These are phyloP conservation scores for Benthosema pterotum DNA, from an alignment of 2,797 vertebrate genomes.

Conservation along the genomic window DNA sequence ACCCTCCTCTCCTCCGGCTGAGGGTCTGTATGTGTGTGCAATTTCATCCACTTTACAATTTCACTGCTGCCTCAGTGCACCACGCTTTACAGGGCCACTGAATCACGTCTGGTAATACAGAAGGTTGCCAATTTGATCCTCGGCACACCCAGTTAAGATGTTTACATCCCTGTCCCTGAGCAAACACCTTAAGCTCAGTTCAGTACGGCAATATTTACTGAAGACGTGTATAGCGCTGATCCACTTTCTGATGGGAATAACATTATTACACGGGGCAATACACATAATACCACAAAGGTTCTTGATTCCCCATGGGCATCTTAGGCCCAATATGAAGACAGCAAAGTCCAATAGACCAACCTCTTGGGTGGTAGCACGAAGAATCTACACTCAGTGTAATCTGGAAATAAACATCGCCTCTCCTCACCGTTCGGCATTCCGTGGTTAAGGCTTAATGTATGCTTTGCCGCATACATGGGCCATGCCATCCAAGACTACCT, in stretches of 20 bases:
- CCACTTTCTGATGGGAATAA: neutral
- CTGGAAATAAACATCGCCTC: neutral
- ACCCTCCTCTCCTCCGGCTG: neutral
- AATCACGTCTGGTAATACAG: too few species aligned
- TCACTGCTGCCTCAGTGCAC: neutral
- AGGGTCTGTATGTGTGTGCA: neutral
- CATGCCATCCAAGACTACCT: too few species aligned
- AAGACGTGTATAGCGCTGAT: neutral
- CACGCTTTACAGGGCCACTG: too few species aligned
- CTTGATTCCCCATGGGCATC: too few species aligned
- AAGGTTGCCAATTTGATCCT: too few species aligned
- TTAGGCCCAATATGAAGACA: too few species aligned
- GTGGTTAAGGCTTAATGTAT: too few species aligned
- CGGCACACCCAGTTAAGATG: too few species aligned
- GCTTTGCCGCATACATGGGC: too few species aligned
- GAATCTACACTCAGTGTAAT: neutral
- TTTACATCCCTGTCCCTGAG: too few species aligned
- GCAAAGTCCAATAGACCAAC: too few species aligned
- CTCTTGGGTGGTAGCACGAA: slow-evolving; percentile 4
- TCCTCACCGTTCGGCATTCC: neutral
- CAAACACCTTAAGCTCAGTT: neutral
- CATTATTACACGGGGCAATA: neutral
- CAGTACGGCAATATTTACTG: neutral
- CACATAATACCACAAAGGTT: too few species aligned
- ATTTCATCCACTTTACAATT: neutral